Percentiles rank a stretch among this genome's conserved stretches.
phyloP scores from a whole-genome alignment of 2,113 vertebrate species.

The Zosterops pallidus region DNA sequence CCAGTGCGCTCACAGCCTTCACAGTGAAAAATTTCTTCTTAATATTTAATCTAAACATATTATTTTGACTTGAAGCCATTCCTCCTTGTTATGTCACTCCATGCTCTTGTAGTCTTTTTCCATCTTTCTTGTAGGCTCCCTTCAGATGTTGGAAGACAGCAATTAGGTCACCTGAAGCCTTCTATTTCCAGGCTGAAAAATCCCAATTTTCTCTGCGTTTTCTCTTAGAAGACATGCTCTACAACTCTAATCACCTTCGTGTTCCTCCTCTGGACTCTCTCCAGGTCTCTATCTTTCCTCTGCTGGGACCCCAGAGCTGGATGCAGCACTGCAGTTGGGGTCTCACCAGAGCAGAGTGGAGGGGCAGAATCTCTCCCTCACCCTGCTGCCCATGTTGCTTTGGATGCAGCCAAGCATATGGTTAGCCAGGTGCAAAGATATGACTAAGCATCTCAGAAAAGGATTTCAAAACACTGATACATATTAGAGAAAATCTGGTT shows the following conservation, averaged over 20 bases:
- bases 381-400: fast-evolving
- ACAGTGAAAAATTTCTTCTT: background rate
- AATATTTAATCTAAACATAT: fast-evolving
- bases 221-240: background rate
- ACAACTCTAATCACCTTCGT: background rate
- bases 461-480: background rate
- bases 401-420: background rate
- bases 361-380: background rate
- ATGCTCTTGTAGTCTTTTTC: background rate
- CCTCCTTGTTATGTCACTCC: background rate
- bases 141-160: fast-evolving
- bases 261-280: background rate
- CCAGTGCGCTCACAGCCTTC: background rate
- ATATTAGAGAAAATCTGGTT: background rate
- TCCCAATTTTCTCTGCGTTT: background rate
- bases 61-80: background rate
- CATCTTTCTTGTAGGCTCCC: background rate
- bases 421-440: background rate
- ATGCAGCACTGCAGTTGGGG: background rate
- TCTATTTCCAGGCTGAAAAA: background rate
- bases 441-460: background rate
- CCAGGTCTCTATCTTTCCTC: background rate
- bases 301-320: background rate
- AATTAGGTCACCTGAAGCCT: background rate
- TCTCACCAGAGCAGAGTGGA: background rate